Conservation (phyloP, 2,888 invertebrate genomes). For the Caradrina kadenii region DNA sequence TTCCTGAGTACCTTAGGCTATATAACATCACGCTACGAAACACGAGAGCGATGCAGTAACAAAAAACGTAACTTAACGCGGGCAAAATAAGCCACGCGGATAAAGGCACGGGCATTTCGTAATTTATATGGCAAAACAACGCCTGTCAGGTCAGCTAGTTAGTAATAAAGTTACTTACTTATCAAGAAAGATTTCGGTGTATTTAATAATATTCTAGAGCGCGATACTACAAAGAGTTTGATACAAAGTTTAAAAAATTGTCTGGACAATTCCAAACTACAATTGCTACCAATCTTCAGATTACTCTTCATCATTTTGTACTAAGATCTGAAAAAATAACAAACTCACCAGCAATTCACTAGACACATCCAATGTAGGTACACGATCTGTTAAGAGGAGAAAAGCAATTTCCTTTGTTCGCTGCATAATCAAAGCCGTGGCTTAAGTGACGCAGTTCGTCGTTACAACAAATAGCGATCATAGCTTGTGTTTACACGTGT, state of each 20-base stretch:
- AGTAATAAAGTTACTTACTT: not conserved
- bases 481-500: slow-evolving; percentile 33
- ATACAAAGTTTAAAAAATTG: not conserved
- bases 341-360: slow-evolving; percentile 9
- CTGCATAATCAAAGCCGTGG: slow-evolving; percentile 31
- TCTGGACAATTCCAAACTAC: not conserved
- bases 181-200: not conserved
- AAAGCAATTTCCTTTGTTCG: slow-evolving; percentile 41
- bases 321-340: not conserved
- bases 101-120: too few species aligned
- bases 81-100: too few species aligned
- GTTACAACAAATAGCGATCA: slow-evolving; percentile 33
- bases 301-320: not conserved
- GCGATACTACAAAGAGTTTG: not conserved
- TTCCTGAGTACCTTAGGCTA: too few species aligned
- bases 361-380: slow-evolving; percentile 20
- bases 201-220: not conserved
- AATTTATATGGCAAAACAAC: too few species aligned
- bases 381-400: slow-evolving; percentile 40
- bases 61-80: too few species aligned
- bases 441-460: slow-evolving; percentile 38
- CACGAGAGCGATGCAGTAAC: too few species aligned
- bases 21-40: too few species aligned
- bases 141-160: too few species aligned
- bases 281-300: not conserved